phyloP scores from a whole-genome alignment of 2,888 invertebrate species.

The Frankliniella fusca region DNA sequence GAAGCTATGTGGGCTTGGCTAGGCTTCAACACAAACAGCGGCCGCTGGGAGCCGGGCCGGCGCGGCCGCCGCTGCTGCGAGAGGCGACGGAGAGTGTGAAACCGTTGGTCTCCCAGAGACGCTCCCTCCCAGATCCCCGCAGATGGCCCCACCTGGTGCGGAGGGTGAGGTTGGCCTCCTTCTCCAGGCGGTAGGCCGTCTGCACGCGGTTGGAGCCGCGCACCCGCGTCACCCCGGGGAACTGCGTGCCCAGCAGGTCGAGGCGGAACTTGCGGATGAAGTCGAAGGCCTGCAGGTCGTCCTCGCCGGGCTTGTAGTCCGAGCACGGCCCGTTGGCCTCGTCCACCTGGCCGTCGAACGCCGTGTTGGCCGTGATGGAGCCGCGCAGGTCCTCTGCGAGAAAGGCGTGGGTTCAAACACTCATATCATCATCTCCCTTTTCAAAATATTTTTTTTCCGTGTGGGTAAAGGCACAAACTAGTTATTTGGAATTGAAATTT shows the following conservation, averaged over 20 bases:
- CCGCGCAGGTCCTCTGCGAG: conserved; percentile 1
- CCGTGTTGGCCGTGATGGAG: conserved; percentile 31
- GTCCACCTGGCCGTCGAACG: conserved; percentile 20
- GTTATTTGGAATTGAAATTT: no score
- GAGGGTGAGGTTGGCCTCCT: conserved; percentile 66
- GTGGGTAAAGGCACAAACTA: no score
- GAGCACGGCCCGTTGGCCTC: conserved; percentile 51
- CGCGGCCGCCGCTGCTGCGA: no score
- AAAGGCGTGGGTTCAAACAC: no score
- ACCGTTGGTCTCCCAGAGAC: no score
- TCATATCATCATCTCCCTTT: no score
- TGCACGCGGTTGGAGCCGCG: conserved; percentile 72
- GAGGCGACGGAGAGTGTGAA: no score
- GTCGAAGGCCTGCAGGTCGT: conserved; percentile 76
- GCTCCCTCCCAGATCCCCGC: background rate
- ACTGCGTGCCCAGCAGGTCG: conserved; percentile 57
- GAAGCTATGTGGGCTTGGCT: conserved; percentile 13
- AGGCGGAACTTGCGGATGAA: conserved; percentile 72
- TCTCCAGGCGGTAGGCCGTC: conserved; percentile 72
- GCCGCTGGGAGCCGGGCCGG: no score
- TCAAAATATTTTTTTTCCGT: no score
- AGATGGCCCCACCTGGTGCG: conserved; percentile 56
- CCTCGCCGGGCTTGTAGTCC: conserved; percentile 62
- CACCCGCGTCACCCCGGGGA: conserved; percentile 65
- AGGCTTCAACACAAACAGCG: conserved; percentile 20